Percentiles rank a stretch among this genome's conserved stretches.
These are phyloP conservation scores for Lepidonotus clava DNA, from an alignment of 2,888 invertebrate species.

Conservation along the genomic window DNA sequence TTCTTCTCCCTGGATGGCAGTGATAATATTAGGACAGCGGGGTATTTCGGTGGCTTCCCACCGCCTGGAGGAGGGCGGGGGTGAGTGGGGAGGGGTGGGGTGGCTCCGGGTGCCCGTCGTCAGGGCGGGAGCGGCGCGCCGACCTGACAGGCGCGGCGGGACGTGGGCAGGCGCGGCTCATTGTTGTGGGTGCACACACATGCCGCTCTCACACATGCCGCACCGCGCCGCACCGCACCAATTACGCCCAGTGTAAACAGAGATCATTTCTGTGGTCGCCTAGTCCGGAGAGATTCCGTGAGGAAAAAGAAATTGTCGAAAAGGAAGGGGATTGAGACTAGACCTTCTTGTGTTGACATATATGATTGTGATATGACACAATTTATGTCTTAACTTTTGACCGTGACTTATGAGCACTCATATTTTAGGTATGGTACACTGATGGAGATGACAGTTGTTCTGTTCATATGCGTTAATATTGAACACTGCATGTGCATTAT, in stretches of 20 bases:
- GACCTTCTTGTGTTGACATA: too few species aligned
- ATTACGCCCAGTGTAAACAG: conserved; percentile 10
- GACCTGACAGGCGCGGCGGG: conserved; percentile 40
- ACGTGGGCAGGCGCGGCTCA: not conserved
- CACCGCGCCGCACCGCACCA: not conserved
- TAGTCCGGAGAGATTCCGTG: too few species aligned
- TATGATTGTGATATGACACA: too few species aligned
- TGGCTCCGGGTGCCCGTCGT: conserved; percentile 5
- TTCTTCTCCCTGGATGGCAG: conserved; percentile 11
- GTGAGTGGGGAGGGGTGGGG: not conserved
- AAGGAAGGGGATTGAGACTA: too few species aligned
- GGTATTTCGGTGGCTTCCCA: not conserved
- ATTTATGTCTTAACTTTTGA: too few species aligned
- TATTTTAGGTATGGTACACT: too few species aligned
- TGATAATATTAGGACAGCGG: conserved; percentile 50
- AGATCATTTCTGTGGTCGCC: not conserved
- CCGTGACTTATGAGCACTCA: too few species aligned
- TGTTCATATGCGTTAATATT: too few species aligned
- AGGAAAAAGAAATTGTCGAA: too few species aligned
- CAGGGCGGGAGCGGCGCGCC: not conserved
- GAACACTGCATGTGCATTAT: too few species aligned
- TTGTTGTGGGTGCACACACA: conserved; percentile 37
- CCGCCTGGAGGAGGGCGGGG: not conserved
- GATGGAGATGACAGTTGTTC: too few species aligned
- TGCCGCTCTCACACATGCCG: not conserved